A percentile compares a stretch with the other conserved stretches of the same genome.
These are phyloP conservation scores for Eurytoma adleriae DNA, from an alignment of 2,888 invertebrate species.

Conservation along the genomic window DNA sequence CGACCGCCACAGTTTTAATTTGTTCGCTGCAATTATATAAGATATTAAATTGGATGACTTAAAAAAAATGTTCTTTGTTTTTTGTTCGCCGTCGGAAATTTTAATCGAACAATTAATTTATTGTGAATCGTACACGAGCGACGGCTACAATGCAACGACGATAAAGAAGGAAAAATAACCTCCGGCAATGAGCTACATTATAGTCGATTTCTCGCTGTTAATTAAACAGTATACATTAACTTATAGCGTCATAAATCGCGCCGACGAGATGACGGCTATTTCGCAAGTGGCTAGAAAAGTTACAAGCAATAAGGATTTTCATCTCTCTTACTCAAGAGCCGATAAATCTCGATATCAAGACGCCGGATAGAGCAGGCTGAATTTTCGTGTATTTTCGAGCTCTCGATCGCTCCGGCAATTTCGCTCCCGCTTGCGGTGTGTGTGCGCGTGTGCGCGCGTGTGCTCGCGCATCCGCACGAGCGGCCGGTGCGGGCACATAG, in stretches of 20 bases:
- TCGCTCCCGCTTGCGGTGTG: neutral
- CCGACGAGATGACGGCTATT: neutral
- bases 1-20: neutral
- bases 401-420: neutral
- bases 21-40: constrained; percentile 6
- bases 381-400: neutral
- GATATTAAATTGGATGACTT: constrained; percentile 3
- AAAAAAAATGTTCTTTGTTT: no score
- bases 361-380: neutral
- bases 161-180: constrained; percentile 1
- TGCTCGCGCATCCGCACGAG: neutral
- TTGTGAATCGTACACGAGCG: neutral
- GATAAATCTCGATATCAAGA: no score
- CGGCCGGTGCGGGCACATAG: neutral
- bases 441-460: neutral
- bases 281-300: neutral
- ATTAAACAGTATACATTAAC: constrained; percentile 9
- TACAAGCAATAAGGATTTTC: neutral
- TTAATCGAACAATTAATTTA: neutral
- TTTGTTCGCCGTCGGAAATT: no score
- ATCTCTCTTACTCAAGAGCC: no score
- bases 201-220: neutral
- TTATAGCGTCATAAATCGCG: neutral
- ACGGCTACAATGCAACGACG: neutral
- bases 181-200: neutral